These are phyloP conservation scores for Cephus pulcher DNA, from an alignment of 2,888 invertebrate genomes.

Conservation along the genomic window DNA sequence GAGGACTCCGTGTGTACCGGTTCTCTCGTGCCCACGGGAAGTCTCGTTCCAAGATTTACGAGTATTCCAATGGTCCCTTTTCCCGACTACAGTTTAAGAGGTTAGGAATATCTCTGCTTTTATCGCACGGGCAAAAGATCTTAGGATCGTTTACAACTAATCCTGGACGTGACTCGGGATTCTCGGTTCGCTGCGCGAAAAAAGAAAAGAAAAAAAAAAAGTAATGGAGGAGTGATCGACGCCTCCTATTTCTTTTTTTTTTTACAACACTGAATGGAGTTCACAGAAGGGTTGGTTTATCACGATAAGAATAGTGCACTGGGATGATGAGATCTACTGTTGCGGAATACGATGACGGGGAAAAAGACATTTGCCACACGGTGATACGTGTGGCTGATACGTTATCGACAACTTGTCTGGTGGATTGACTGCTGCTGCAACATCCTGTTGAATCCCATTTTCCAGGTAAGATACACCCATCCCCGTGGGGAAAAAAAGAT, in stretches of 20 bases:
- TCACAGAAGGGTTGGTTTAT: neutral
- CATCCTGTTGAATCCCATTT: constrained; percentile 11
- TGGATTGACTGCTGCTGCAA: constrained; percentile 64
- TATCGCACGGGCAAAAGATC: neutral
- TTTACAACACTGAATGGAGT: neutral
- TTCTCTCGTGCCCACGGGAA: neutral
- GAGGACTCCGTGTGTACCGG: neutral
- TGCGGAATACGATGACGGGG: constrained; percentile 29
- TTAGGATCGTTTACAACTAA: neutral
- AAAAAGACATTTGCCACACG: constrained; percentile 49
- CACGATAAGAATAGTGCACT: constrained; percentile 5
- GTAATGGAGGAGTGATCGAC: neutral
- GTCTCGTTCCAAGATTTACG: neutral
- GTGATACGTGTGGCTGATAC: constrained; percentile 50
- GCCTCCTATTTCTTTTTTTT: neutral
- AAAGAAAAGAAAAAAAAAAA: neutral
- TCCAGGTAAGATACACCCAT: neutral
- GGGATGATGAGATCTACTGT: constrained; percentile 18
- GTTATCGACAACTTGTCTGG: constrained; percentile 65
- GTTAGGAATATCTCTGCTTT: neutral
- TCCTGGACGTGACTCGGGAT: neutral
- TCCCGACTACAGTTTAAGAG: neutral
- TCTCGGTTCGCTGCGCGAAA: neutral
- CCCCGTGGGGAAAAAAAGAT: neutral
- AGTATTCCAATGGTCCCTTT: neutral